Base-by-base conservation (phyloP, 2,888 invertebrate species). In the Neoascia interrupta region DNA sequence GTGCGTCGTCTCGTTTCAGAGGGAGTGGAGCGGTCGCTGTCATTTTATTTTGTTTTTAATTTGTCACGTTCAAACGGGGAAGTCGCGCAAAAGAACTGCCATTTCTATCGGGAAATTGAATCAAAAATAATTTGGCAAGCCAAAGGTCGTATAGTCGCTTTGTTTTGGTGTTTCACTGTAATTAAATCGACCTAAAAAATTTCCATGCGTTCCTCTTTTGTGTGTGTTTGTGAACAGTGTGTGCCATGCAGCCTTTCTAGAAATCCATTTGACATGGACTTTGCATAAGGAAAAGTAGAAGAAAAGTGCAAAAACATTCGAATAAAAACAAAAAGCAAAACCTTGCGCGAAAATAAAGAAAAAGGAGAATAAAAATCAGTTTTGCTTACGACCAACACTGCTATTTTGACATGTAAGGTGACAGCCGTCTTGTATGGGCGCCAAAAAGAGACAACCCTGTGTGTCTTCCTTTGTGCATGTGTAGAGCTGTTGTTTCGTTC, bases 1-100 rank as follows among this genome's bases (percentile, higher is more conserved):
- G 84, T 83, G 82, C 82, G 83, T 84, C 82, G 84, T 82, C 75
- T 82, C 81, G 70, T 83, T 75, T 81, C 81, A 81, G 81, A 60
- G 73, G 70, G 69, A 76, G 81, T 81, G 83, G 82, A 76, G 75
- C 79, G 68, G 68, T 82, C 72, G 76, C 73, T 81, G 56, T 73
- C 64, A 54, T 81, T 21, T 39, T 23, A 36, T 39, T 58, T 68
- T 49, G 37, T 54, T 34, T 37, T 54, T 54, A 19, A 13, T 51
- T 58, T 23, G 15, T 39, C 56, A 43, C 16, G 15, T 18, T 31
- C n/a, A 31, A 31, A 31, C 8, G n/a, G n/a, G 8, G 3, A 31
- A n/a, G n/a, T n/a, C n/a, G n/a, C n/a, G n/a, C n/a, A n/a, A n/a
- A n/a, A n/a, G n/a, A n/a, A n/a, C n/a, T n/a, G n/a, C n/a, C n/a